Base-by-base conservation (phyloP, 2,113 vertebrate genomes). In the Aythya baeri region DNA sequence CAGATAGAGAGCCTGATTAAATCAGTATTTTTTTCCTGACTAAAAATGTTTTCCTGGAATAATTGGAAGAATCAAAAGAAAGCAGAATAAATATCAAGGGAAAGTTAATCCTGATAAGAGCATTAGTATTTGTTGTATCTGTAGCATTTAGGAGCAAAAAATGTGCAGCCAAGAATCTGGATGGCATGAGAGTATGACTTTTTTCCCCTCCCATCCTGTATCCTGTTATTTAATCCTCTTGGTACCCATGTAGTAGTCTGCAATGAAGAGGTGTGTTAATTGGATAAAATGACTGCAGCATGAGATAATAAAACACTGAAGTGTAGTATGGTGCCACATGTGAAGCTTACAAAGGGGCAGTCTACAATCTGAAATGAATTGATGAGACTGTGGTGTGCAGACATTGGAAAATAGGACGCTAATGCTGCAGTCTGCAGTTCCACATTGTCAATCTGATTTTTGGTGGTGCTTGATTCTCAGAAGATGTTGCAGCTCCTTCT, bases 291-390 rank as follows among this genome's bases (percentile, higher is more conserved):
- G 61, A 68, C 36, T 81, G 83, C 29, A 75, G 9, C 13, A 14
- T 18, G 71, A 94, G 90, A 81, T 88, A 86, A 83, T 71, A 65
- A 78, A 96, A 77, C 20, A 26, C 46, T 78, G 3, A 81, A 87
- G 38, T 79, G 44, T 23, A 46, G 17, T 23, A 31, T 34, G 12
- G 13, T 65, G 57, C 34, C 10, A 62, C 52, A 5, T 71, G 13
- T 36, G 54, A 71, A 71, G 25, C 25, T 85, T 89, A 77, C 54
- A 66, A 88, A 92, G 22, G 7, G 2, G 0, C 16, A 88, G n/a
- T n/a, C 20, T 75, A 26, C 21, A 25, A 9, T 49, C 27, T 83
- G 65, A 87, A 83, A 49, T 50, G 9, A 58, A 31, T 76, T 41
- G 27, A 4, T 83, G 38, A 84, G 44, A n/a, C 26, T 94, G 18